These are phyloP conservation scores for Labeo rohita DNA, from an alignment of 2,113 vertebrate genomes.

Conservation along the genomic window DNA sequence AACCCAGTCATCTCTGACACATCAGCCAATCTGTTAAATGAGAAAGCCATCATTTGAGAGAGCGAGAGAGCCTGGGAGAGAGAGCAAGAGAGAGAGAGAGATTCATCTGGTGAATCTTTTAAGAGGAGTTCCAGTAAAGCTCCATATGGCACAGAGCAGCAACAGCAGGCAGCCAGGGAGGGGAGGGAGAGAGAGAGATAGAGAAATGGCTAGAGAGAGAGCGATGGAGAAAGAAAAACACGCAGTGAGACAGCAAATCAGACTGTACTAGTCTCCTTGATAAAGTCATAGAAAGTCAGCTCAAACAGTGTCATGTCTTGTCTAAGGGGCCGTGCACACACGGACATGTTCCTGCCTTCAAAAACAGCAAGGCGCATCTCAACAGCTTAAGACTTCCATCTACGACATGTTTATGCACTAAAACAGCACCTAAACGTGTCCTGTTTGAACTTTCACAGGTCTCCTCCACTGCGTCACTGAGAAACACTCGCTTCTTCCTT, in stretches of 20 bases:
- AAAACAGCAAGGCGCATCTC: neutral
- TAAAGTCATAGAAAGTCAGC: slow-evolving; percentile 2
- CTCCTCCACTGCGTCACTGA: neutral
- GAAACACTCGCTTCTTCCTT: neutral
- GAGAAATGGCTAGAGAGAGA: slow-evolving; percentile 21
- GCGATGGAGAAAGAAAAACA: slow-evolving; percentile 25
- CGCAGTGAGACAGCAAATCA: slow-evolving; percentile 4
- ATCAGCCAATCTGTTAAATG: slow-evolving; percentile 40
- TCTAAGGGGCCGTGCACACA: neutral
- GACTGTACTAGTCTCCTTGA: neutral
- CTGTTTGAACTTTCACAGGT: neutral
- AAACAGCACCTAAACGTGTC: neutral
- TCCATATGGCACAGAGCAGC: slow-evolving; percentile 35
- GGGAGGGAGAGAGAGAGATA: neutral
- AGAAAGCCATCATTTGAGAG: slow-evolving; percentile 23
- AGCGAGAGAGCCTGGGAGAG: neutral
- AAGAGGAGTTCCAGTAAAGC: slow-evolving; percentile 26
- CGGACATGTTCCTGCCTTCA: neutral
- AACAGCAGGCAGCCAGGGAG: slow-evolving; percentile 25
- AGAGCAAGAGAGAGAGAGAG: slow-evolving; percentile 1
- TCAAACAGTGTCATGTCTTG: neutral
- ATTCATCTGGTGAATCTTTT: slow-evolving; percentile 46
- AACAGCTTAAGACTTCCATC: neutral
- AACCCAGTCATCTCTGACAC: slow-evolving; percentile 41
- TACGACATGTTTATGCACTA: neutral